Percentiles rank a stretch among this genome's conserved stretches.
These are phyloP conservation scores for Podarcis raffonei DNA, from an alignment of 2,113 vertebrate species.

Conservation along the genomic window DNA sequence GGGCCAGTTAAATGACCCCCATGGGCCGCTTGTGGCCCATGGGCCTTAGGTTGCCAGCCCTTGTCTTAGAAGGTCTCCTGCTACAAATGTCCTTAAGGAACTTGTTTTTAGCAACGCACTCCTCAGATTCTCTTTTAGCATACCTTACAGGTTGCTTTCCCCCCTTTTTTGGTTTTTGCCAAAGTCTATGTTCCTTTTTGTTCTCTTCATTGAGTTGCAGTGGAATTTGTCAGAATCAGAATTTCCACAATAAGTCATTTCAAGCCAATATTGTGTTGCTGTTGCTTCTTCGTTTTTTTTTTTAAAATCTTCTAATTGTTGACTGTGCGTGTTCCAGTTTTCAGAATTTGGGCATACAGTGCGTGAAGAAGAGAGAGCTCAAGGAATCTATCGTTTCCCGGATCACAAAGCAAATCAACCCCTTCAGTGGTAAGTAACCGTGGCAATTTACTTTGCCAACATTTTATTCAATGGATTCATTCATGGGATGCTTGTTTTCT, in stretches of 20 bases:
- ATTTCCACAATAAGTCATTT: background rate
- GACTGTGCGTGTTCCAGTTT: constrained; percentile 79
- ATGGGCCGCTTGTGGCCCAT: too few relatives aligned
- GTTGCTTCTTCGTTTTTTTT: background rate
- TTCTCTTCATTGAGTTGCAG: too few relatives aligned
- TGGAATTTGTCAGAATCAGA: background rate
- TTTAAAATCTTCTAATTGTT: constrained; percentile 12
- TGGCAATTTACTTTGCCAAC: background rate
- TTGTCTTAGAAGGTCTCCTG: too few relatives aligned
- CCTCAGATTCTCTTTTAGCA: too few relatives aligned
- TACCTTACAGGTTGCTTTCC: too few relatives aligned
- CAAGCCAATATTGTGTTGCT: background rate
- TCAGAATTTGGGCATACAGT: constrained; percentile 98
- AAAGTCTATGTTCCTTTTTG: too few relatives aligned
- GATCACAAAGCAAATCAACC: constrained; percentile 90
- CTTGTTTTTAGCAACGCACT: too few relatives aligned
- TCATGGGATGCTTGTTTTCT: background rate
- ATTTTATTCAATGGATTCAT: background rate
- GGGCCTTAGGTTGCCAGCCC: too few relatives aligned
- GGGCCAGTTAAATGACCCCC: too few relatives aligned
- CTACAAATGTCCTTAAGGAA: too few relatives aligned
- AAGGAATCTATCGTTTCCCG: constrained; percentile 91
- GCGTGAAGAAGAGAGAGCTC: constrained; percentile 94
- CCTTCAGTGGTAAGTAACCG: constrained; percentile 87
- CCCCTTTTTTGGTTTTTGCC: too few relatives aligned